These are phyloP conservation scores for Leucozona laternaria DNA, from an alignment of 2,888 invertebrate genomes.

Conservation along the genomic window DNA sequence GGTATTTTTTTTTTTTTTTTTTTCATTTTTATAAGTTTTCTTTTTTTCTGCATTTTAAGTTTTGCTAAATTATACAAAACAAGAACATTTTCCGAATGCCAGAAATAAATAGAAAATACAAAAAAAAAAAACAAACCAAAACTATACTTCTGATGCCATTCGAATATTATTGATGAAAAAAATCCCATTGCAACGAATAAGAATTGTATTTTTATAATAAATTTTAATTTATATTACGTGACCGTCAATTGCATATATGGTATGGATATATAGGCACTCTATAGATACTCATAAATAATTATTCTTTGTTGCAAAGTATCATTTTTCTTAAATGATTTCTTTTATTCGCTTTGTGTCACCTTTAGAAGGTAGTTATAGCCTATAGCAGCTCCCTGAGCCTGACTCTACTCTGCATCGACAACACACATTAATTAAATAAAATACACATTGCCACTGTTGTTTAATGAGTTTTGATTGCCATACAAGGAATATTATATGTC, in stretches of 20 bases:
- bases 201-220: slow-evolving; percentile 64
- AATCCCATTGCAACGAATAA: slow-evolving; percentile 37
- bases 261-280: background rate
- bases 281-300: slow-evolving; percentile 45
- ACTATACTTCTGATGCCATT: background rate
- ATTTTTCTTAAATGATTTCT: slow-evolving; percentile 50
- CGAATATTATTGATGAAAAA: background rate
- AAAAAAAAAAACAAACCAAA: background rate
- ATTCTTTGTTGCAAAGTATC: slow-evolving; percentile 44
- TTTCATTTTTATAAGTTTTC: background rate
- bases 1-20: background rate
- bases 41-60: background rate
- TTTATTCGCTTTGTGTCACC: slow-evolving; percentile 14
- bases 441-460: slow-evolving; percentile 61
- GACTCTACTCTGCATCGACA: slow-evolving; percentile 34
- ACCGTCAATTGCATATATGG: slow-evolving; percentile 40
- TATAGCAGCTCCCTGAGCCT: background rate
- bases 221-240: slow-evolving; percentile 73
- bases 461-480: slow-evolving; percentile 67
- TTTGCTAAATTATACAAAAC: slow-evolving; percentile 23
- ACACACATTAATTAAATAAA: slow-evolving; percentile 69
- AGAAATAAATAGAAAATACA: slow-evolving; percentile 3
- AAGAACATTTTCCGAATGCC: slow-evolving; percentile 38
- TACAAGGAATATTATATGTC: slow-evolving; percentile 52
- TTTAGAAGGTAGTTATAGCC: background rate